These are phyloP conservation scores for Tridacna crocea DNA, from an alignment of 2,888 invertebrate genomes.

Conservation along the genomic window DNA sequence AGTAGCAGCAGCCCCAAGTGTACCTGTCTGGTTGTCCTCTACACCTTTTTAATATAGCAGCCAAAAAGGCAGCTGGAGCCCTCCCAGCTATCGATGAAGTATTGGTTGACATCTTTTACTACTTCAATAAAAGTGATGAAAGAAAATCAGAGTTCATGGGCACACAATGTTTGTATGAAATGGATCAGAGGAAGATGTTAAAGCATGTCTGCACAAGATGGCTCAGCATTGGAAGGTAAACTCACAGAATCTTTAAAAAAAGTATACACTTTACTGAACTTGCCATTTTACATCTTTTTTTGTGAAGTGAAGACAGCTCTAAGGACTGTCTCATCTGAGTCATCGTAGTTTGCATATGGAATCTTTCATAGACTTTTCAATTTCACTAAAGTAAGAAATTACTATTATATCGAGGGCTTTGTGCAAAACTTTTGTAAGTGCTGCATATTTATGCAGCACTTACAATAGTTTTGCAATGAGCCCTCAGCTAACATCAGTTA, in stretches of 20 bases:
- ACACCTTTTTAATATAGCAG: conserved; percentile 21
- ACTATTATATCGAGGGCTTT: too few species aligned
- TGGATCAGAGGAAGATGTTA: conserved; percentile 36
- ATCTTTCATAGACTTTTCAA: too few species aligned
- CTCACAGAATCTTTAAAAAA: background rate
- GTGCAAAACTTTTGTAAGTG: too few species aligned
- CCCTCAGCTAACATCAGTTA: too few species aligned
- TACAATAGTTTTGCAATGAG: too few species aligned
- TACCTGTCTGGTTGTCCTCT: conserved; percentile 32
- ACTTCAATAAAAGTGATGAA: conserved; percentile 43
- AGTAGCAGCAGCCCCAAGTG: conserved; percentile 39
- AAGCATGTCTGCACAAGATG: background rate
- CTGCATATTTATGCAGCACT: too few species aligned
- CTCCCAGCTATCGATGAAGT: conserved; percentile 16
- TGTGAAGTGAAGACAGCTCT: too few species aligned
- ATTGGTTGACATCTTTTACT: conserved; percentile 45
- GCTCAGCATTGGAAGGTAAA: conserved; percentile 31
- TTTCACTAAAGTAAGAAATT: too few species aligned
- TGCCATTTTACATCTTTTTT: background rate
- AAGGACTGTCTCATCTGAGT: too few species aligned
- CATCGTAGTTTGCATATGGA: too few species aligned
- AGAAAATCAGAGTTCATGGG: conserved; percentile 34
- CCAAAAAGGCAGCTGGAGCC: conserved; percentile 38
- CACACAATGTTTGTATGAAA: conserved; percentile 30
- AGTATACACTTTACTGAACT: background rate